phyloP scores from a whole-genome alignment of 2,797 vertebrate species.

The Oreochromis grahami region DNA sequence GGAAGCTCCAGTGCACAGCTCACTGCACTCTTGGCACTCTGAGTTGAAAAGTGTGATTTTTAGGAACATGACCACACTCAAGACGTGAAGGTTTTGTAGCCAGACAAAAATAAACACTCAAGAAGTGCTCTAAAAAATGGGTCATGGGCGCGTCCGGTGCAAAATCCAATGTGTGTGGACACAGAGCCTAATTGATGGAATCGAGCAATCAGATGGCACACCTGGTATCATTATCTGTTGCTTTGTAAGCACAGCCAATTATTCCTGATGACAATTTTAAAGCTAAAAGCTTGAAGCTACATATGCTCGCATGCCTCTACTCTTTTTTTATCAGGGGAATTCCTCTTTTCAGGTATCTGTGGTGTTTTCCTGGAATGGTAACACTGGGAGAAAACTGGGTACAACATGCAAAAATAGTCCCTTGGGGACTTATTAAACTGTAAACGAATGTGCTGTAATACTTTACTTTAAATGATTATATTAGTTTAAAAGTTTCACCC shows the following conservation, averaged over 20 bases:
- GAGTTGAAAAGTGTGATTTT: neutral
- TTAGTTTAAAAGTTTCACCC: neutral
- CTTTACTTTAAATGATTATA: neutral
- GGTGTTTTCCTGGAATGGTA: neutral
- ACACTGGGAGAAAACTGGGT: neutral
- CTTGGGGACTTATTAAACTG: neutral
- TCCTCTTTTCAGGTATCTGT: neutral
- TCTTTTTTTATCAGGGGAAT: neutral
- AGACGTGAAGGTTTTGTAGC: neutral
- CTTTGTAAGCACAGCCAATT: neutral
- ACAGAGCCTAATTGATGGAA: neutral
- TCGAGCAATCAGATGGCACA: neutral
- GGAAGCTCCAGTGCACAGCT: neutral
- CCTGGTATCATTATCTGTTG: rapidly evolving
- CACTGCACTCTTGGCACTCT: neutral
- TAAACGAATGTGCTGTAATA: neutral
- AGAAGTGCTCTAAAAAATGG: neutral
- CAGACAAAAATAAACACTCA: neutral
- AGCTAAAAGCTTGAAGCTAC: neutral
- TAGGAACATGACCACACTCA: neutral
- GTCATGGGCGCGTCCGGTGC: neutral
- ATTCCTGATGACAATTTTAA: neutral
- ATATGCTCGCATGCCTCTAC: neutral
- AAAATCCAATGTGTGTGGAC: neutral
- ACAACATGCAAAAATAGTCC: neutral